Evolutionary conservation across 2,113 vertebrate genomes (phyloP).

Genomic region (Erythrocebus patas): DNA sequence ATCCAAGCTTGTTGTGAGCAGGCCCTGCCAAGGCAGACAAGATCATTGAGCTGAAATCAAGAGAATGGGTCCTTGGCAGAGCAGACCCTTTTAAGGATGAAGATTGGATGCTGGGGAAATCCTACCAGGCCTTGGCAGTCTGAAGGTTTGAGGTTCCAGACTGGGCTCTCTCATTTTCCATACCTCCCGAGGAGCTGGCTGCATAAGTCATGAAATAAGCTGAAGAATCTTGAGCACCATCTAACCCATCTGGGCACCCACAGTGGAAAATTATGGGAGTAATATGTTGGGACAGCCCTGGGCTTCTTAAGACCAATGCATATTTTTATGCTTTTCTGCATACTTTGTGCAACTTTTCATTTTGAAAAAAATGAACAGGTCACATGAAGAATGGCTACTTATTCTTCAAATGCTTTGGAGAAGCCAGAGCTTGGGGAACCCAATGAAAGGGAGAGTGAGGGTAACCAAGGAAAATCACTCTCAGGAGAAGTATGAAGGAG

Average conservation of each 20-base stretch:
- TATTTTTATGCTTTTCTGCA: slow-evolving; percentile 28
- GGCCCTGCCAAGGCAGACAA: neutral
- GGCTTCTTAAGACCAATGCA: slow-evolving; percentile 37
- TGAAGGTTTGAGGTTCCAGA: neutral
- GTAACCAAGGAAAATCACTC: neutral
- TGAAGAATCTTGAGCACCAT: neutral
- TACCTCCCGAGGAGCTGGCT: slow-evolving; percentile 35
- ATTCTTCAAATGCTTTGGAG: slow-evolving; percentile 61
- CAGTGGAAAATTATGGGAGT: slow-evolving; percentile 49
- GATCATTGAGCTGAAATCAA: neutral
- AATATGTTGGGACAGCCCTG: neutral
- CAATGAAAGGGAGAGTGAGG: neutral
- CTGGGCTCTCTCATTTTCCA: slow-evolving; percentile 42
- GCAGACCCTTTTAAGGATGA: neutral
- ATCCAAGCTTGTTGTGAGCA: neutral
- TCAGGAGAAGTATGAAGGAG: neutral
- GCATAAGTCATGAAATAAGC: neutral
- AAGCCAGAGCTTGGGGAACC: slow-evolving; percentile 3
- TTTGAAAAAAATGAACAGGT: slow-evolving; percentile 45
- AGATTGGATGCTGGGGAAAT: neutral
- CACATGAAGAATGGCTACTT: slow-evolving; percentile 28
- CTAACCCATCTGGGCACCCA: slow-evolving; percentile 37
- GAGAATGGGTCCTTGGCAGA: neutral
- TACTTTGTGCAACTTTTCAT: slow-evolving; percentile 42
- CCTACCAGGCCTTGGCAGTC: neutral